Conservation (phyloP, 2,888 invertebrate species). For the Laothoe populi region DNA sequence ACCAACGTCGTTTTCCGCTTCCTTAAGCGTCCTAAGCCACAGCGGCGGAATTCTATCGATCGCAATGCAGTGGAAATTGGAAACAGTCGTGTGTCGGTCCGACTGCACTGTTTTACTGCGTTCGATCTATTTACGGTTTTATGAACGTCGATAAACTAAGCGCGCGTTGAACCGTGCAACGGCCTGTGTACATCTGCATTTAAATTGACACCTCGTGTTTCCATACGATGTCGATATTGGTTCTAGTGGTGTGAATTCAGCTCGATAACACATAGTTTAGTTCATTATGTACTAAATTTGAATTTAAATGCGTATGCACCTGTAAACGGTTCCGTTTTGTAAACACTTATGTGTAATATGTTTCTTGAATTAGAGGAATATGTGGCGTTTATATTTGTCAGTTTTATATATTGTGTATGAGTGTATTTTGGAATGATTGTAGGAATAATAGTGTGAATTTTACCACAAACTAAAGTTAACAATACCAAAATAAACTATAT, state of each 20-base stretch:
- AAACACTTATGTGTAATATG: background rate
- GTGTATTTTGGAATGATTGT: background rate
- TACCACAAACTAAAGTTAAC: too few species aligned
- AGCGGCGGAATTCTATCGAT: slow-evolving; percentile 68
- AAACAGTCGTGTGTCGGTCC: slow-evolving; percentile 58
- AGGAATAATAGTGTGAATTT: background rate
- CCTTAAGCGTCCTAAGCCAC: slow-evolving; percentile 35
- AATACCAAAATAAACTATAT: too few species aligned
- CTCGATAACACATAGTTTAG: slow-evolving; percentile 22
- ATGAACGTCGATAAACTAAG: slow-evolving; percentile 70
- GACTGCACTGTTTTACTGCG: slow-evolving; percentile 72
- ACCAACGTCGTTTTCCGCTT: slow-evolving; percentile 26
- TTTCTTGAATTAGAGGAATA: slow-evolving; percentile 6
- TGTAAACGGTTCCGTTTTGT: slow-evolving; percentile 7
- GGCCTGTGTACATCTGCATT: slow-evolving; percentile 47
- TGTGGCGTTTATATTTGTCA: background rate
- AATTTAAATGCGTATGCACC: slow-evolving; percentile 8
- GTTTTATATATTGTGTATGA: background rate
- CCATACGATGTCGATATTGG: slow-evolving; percentile 23
- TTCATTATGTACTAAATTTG: slow-evolving; percentile 14
- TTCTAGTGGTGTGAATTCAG: slow-evolving; percentile 11
- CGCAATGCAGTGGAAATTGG: slow-evolving; percentile 71
- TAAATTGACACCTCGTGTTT: slow-evolving; percentile 42
- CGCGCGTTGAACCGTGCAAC: slow-evolving; percentile 60
- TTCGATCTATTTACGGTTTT: slow-evolving; percentile 80